Percentiles rank a stretch among this genome's conserved stretches.
Evolutionary conservation across 2,113 vertebrate species (phyloP).

Genomic region (Cyprinodon brontotheroides): DNA sequence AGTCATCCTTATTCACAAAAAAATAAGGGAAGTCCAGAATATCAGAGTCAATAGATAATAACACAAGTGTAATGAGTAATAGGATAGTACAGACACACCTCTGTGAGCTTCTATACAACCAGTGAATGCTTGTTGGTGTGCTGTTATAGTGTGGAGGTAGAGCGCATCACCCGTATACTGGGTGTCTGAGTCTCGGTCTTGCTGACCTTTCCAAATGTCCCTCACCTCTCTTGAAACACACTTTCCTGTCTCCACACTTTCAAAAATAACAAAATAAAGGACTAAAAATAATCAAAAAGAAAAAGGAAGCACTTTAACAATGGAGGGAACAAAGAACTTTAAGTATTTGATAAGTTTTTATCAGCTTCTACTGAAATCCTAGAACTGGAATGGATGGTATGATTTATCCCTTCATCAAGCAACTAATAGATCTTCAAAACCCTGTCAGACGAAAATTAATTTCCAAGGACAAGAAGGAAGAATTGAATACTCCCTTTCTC

Average conservation of each 20-base stretch:
- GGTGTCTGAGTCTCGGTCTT: too few relatives aligned
- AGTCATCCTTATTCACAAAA: background rate
- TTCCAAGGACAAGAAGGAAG: background rate
- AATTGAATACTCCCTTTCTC: background rate
- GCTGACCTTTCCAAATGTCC: too few relatives aligned
- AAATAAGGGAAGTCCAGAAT: background rate
- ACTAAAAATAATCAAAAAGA: too few relatives aligned
- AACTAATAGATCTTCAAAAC: background rate
- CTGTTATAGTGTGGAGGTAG: too few relatives aligned
- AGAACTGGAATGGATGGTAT: background rate
- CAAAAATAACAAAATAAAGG: too few relatives aligned
- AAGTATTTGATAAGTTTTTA: background rate
- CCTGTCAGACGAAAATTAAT: background rate
- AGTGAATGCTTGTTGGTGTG: background rate
- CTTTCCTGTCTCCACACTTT: too few relatives aligned
- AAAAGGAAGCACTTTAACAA: background rate
- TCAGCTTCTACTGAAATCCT: background rate
- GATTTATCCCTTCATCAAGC: background rate
- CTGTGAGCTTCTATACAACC: background rate
- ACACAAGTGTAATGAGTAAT: background rate
- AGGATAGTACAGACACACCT: background rate
- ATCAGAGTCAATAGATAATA: background rate
- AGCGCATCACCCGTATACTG: too few relatives aligned
- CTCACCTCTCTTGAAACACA: too few relatives aligned
- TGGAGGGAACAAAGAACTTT: background rate